Conservation (phyloP, 2,113 vertebrate species). For the Melanostigma gelatinosum region DNA sequence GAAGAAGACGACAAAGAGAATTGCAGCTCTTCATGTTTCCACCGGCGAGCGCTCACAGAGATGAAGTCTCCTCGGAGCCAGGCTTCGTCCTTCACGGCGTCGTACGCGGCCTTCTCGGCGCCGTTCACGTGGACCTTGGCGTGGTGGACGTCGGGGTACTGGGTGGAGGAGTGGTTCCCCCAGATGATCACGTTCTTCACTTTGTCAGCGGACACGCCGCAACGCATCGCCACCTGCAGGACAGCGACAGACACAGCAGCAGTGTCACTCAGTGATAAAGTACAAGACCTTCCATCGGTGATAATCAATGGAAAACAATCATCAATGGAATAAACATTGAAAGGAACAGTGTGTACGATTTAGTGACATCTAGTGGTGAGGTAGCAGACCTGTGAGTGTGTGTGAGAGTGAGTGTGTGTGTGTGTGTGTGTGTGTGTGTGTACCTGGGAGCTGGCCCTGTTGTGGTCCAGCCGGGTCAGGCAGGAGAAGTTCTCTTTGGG, state of each 20-base stretch:
- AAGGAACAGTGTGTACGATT: too few species aligned
- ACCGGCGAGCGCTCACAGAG: constrained; percentile 81
- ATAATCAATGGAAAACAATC: too few species aligned
- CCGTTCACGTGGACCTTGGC: constrained; percentile 87
- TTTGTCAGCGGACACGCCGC: constrained; percentile 86
- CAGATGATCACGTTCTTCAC: constrained; percentile 99
- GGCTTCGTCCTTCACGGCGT: constrained; percentile 91
- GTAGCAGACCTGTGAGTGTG: too few species aligned
- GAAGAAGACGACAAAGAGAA: too few species aligned
- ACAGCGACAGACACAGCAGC: neutral
- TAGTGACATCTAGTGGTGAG: too few species aligned
- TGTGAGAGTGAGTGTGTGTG: too few species aligned
- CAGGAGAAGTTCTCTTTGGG: constrained; percentile 99
- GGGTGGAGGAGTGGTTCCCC: constrained; percentile 98
- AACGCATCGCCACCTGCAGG: constrained; percentile 91
- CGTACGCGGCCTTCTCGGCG: constrained; percentile 86
- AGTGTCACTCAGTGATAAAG: neutral
- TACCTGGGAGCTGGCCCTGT: constrained; percentile 95
- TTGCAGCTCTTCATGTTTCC: too few species aligned
- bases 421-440: too few species aligned
- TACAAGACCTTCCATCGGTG: too few species aligned
- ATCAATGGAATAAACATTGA: too few species aligned
- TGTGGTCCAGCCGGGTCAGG: constrained; percentile 97
- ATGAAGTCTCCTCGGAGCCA: constrained; percentile 97
- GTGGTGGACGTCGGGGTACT: constrained; percentile 96